Base-by-base conservation (phyloP, 2,888 invertebrate genomes). In the Cephus runcator region DNA sequence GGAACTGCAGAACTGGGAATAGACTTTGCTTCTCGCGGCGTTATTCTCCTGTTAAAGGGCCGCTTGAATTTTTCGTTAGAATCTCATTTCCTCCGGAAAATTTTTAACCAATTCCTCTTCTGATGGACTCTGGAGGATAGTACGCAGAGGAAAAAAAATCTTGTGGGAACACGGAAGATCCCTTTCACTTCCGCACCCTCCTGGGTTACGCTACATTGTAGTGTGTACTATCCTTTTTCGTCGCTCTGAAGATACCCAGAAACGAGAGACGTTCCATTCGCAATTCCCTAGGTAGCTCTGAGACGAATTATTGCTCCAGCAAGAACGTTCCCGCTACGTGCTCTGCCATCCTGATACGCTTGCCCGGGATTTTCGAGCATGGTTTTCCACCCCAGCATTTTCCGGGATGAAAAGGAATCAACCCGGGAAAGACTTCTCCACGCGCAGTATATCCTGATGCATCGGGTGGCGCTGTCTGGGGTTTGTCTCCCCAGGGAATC, bases 21-120 rank as follows among this genome's bases (percentile, higher is more conserved):
- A 56, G 56, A 23, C 56, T 23, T 56, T 9, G 56, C 56, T 84
- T 80, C 83, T 83, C 79, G 69, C 36, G 33, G 56, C 78, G 75
- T 81, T 89, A 82, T 35, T 84, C 77, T 81, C 89, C 89, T 85
- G 85, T 79, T 85, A 84, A 77, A 76, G 77, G 75, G 74, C 81
- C 83, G 80, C 85, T 87, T 84, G 80, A 83, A 85, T 88, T 88
- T 88, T 88, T 88, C 86, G 85, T 85, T 83, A 84, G 88, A 89
- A 84, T 83, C 80, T 73, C 81, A 77, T 83, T 87, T 86, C 81
- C 83, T 75, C 69, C 80, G 81, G 81, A 86, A 85, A 83, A 73
- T 69, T 30, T 30, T 33, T 31, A 34, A 31, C 31, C 71, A 34
- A 71, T 31, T 31, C 12, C 34, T 71, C 34, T 31, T 34, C 31